Base-by-base conservation (phyloP, 1,140 invertebrate species). In the Saxidomus purpurata region DNA sequence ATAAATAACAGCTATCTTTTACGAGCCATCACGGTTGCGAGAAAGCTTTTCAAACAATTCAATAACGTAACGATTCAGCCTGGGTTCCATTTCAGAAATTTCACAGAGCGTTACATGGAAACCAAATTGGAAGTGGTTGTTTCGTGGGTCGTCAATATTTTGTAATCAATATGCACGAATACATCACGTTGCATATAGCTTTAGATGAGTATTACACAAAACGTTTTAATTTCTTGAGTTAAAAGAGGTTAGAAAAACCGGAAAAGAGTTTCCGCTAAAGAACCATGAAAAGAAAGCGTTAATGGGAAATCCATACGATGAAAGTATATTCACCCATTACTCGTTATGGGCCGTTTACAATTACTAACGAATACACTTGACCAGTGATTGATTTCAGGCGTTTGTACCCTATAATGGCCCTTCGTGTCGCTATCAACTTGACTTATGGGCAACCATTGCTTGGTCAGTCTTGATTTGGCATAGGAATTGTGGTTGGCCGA, bases 1-100 rank as follows among this genome's bases (percentile, higher is more conserved):
- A 81, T 88, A 88, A 88, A 88, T 88, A 88, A 80, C 86, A n/a
- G 59, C 76, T 88, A 88, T 88, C 86, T 80, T 49, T 67, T 59
- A 88, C 59, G 63, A 71, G 47, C 74, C 61, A 63, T 88, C 86
- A 88, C 9, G 52, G 49, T 63, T 47, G 63, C 52, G 86, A 69
- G 86, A 88, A 79, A 81, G 74, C 77, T 67, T 88, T 88, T 88
- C 55, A 88, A 79, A 81, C 71, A 88, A 88, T 88, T 88, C 76
- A 88, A 88, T 88, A 88, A 80, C 52, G 76, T 88, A 80, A 80
- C 86, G 59, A 88, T 47, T 81, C 25, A n/a, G 15, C 59, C 40
- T 22, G 52, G 77, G 59, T 88, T 47, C 76, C 52, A 38, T 88
- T 88, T 80, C 86, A 81, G 59, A 28, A 63, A 63, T 79, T 80